phyloP scores from a whole-genome alignment of 1,140 invertebrate species.

The Vollenhovia emeryi region DNA sequence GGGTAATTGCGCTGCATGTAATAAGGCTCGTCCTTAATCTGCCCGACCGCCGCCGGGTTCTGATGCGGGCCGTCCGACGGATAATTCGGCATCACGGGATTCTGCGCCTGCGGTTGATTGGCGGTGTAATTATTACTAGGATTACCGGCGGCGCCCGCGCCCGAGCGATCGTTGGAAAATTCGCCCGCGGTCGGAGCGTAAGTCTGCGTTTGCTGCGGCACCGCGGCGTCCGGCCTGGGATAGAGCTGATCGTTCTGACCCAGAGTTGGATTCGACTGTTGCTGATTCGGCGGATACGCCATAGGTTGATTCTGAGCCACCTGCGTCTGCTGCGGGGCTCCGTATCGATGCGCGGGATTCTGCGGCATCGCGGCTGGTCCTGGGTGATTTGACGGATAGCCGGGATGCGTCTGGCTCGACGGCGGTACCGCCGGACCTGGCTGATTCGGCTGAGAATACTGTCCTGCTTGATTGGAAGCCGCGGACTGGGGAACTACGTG shows the following conservation, averaged over 20 bases:
- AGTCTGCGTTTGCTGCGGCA: slow-evolving; percentile 69
- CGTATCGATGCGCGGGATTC: slow-evolving; percentile 70
- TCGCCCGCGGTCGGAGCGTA: slow-evolving; percentile 69
- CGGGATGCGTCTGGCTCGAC: slow-evolving; percentile 51
- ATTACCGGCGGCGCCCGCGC: slow-evolving; percentile 65
- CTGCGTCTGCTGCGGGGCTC: slow-evolving; percentile 68
- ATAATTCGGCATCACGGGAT: slow-evolving; percentile 69
- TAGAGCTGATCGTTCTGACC: slow-evolving; percentile 76
- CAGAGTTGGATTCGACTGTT: slow-evolving; percentile 60
- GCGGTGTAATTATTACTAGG: slow-evolving; percentile 70
- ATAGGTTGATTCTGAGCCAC: slow-evolving; percentile 68
- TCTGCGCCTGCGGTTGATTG: slow-evolving; percentile 71
- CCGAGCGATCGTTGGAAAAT: slow-evolving; percentile 73
- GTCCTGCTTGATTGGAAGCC: slow-evolving; percentile 68
- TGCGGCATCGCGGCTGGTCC: slow-evolving; percentile 59
- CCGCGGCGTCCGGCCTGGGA: slow-evolving; percentile 68
- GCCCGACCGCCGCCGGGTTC: slow-evolving; percentile 60
- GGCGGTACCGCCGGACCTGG: not conserved
- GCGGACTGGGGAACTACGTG: slow-evolving; percentile 57
- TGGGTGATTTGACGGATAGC: slow-evolving; percentile 66
- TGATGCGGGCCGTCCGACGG: slow-evolving; percentile 65
- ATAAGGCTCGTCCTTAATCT: slow-evolving; percentile 80
- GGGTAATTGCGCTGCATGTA: slow-evolving; percentile 81
- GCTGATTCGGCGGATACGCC: slow-evolving; percentile 71
- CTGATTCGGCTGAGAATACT: slow-evolving; percentile 68